Conservation (phyloP, 2,113 vertebrate species). For the Perca flavescens region DNA sequence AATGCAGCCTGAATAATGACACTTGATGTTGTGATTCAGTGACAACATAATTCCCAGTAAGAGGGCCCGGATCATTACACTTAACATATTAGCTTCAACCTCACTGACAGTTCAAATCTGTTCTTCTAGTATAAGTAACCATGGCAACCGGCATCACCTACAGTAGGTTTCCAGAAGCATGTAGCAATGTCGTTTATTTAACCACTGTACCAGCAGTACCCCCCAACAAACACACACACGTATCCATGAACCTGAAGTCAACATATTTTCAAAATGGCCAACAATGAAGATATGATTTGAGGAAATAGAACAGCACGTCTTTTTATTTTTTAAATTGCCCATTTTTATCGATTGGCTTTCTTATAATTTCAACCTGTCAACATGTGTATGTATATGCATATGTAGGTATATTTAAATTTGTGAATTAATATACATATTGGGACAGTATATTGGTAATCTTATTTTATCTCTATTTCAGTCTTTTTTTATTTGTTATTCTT, state of each 20-base stretch:
- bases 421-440: not conserved
- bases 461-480: not conserved
- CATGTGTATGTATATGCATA: not conserved
- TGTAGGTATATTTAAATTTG: not conserved
- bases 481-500: not conserved
- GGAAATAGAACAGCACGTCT: not conserved
- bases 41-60: constrained; percentile 9
- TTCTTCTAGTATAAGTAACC: constrained; percentile 66
- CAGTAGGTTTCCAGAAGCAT: constrained; percentile 62
- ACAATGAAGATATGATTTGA: not conserved
- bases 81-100: constrained; percentile 50
- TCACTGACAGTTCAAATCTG: constrained; percentile 45
- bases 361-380: not conserved
- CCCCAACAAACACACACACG: no score
- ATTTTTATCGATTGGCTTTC: not conserved
- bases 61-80: constrained; percentile 39
- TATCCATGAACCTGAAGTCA: not conserved
- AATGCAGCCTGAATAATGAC: not conserved
- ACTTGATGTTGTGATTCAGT: not conserved
- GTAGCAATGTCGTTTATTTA: constrained; percentile 18
- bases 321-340: no score
- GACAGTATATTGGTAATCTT: not conserved
- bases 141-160: constrained; percentile 75
- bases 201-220: constrained; percentile 21
- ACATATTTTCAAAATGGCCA: not conserved